phyloP scores from a whole-genome alignment of 2,888 invertebrate species.

The Polymixis lichenea region DNA sequence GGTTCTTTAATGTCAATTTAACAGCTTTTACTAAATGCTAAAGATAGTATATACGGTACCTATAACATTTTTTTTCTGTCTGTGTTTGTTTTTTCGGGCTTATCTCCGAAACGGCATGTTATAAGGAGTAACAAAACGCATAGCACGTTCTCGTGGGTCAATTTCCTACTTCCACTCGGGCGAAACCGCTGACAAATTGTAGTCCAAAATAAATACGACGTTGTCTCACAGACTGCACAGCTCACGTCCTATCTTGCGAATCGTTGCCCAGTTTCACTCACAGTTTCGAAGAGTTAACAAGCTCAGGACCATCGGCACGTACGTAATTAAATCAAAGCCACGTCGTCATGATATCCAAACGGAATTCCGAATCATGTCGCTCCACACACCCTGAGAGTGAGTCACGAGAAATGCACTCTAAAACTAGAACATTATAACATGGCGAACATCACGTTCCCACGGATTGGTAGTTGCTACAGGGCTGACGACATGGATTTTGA shows the following conservation, averaged over 20 bases:
- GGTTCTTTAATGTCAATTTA: too few species aligned
- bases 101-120: too few species aligned
- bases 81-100: too few species aligned
- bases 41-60: too few species aligned
- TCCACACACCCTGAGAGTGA: slow-evolving; percentile 64
- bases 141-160: too few species aligned
- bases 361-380: slow-evolving; percentile 62
- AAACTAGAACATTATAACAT: slow-evolving; percentile 72
- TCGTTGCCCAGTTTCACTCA: slow-evolving; percentile 23
- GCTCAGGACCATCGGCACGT: slow-evolving; percentile 51
- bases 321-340: slow-evolving; percentile 60
- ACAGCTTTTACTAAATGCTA: too few species aligned
- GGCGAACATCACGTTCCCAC: slow-evolving; percentile 70
- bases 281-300: slow-evolving; percentile 49
- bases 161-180: too few species aligned
- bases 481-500: slow-evolving; percentile 59
- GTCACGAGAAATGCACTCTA: slow-evolving; percentile 72
- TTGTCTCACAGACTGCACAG: background rate
- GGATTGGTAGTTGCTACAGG: slow-evolving; percentile 59
- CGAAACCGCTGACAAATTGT: too few species aligned
- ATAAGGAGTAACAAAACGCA: too few species aligned
- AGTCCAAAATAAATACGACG: slow-evolving; percentile 7
- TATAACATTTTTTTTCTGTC: too few species aligned
- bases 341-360: slow-evolving; percentile 65
- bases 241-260: slow-evolving; percentile 28